These are phyloP conservation scores for Stomorhina lunata DNA, from an alignment of 2,888 invertebrate genomes.

Conservation along the genomic window DNA sequence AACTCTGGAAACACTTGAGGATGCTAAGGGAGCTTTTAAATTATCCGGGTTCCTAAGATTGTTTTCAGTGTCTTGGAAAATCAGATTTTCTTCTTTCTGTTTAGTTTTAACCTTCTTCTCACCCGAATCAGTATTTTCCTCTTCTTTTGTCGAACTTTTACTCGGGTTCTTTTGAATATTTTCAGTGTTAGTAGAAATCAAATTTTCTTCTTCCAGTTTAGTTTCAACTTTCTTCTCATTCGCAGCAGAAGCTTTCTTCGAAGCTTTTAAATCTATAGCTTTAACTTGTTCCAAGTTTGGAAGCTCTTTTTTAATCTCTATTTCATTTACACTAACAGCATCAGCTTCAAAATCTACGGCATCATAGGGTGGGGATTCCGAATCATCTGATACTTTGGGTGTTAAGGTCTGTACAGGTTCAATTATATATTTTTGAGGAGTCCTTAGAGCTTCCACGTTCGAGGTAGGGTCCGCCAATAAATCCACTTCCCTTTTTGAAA, in stretches of 20 bases:
- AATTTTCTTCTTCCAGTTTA: background rate
- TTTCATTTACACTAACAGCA: conserved; percentile 15
- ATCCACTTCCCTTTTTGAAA: background rate
- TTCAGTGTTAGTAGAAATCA: background rate
- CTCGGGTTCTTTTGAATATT: too few relatives aligned
- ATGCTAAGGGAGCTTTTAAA: too few relatives aligned
- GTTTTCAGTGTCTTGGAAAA: too few relatives aligned
- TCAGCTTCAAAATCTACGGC: conserved; percentile 34
- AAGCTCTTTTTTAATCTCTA: conserved; percentile 16
- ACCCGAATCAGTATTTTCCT: too few relatives aligned
- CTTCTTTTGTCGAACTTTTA: too few relatives aligned
- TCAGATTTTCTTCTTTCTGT: too few relatives aligned
- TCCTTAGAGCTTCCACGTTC: background rate
- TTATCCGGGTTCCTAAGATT: too few relatives aligned
- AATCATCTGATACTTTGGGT: background rate
- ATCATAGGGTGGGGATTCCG: conserved; percentile 24
- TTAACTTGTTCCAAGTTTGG: background rate
- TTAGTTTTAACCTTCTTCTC: too few relatives aligned
- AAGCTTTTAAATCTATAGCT: background rate
- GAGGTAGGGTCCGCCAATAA: background rate
- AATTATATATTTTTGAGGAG: conserved; percentile 40
- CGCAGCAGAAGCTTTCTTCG: background rate
- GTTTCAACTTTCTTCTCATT: background rate
- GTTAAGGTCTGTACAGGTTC: conserved; percentile 15
- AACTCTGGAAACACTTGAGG: too few relatives aligned